Percentiles rank a stretch among this genome's conserved stretches.
Conservation (phyloP, 2,113 vertebrate species). For the Phyllopteryx taeniolatus region DNA sequence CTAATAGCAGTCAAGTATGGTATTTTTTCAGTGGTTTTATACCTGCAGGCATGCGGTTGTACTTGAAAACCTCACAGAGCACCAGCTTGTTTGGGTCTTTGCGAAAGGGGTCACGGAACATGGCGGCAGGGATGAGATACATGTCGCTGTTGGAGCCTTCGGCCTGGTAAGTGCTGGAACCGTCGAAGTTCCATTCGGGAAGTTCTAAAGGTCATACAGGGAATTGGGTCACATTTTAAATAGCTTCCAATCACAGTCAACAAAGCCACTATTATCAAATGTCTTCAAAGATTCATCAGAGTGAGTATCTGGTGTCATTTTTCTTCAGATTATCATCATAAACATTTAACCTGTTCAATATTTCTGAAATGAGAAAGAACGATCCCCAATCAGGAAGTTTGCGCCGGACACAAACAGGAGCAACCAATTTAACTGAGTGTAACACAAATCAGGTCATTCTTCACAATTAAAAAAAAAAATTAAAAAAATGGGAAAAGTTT, state of each 20-base stretch:
- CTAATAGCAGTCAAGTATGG: neutral
- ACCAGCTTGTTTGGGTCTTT: conserved; percentile 96
- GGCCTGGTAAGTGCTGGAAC: conserved; percentile 91
- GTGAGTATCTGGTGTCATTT: too few species aligned
- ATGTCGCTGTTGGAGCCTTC: conserved; percentile 98
- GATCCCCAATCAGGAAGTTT: too few species aligned
- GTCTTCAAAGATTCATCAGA: neutral
- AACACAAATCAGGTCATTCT: too few species aligned
- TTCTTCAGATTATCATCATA: too few species aligned
- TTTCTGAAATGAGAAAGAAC: too few species aligned
- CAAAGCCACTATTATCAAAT: neutral
- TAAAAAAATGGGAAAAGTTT: too few species aligned
- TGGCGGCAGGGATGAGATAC: conserved; percentile 88
- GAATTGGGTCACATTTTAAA: neutral
- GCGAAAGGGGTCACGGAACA: conserved; percentile 95
- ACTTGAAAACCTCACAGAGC: conserved; percentile 95
- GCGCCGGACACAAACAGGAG: too few species aligned
- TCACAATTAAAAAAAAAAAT: too few species aligned
- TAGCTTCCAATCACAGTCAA: neutral
- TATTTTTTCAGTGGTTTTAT: neutral
- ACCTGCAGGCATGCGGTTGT: conserved; percentile 94
- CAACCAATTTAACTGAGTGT: too few species aligned
- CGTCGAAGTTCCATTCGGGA: conserved; percentile 97
- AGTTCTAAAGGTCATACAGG: conserved; percentile 73
- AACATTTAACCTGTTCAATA: too few species aligned